Evolutionary conservation across 2,888 invertebrate genomes (phyloP).

Genomic region (Ennomos erosarius): DNA sequence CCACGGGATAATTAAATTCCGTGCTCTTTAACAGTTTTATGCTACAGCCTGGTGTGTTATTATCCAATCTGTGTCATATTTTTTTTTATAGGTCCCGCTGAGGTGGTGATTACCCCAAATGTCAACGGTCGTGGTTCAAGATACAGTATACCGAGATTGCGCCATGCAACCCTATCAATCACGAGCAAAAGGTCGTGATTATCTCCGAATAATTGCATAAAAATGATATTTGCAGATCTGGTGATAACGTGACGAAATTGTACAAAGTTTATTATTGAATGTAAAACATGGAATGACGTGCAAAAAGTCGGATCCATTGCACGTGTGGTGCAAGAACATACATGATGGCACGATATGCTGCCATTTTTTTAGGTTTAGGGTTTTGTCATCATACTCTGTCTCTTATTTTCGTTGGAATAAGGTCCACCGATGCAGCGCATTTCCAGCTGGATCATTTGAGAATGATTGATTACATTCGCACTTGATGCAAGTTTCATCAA

Average conservation of each 20-base stretch:
- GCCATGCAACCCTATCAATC: slow-evolving; percentile 54
- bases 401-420: slow-evolving; percentile 11
- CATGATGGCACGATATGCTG: not conserved
- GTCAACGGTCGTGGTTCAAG: slow-evolving; percentile 49
- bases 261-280: slow-evolving; percentile 30
- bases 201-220: slow-evolving; percentile 50
- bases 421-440: slow-evolving; percentile 6
- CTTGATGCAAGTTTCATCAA: slow-evolving; percentile 53
- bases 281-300: slow-evolving; percentile 6
- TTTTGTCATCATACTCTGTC: not conserved
- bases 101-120: slow-evolving; percentile 48
- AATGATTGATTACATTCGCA: slow-evolving; percentile 33
- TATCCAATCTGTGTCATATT: slow-evolving; percentile 47
- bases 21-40: slow-evolving; percentile 27
- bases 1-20: slow-evolving; percentile 18
- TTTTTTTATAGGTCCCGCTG: slow-evolving; percentile 43
- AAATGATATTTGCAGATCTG: slow-evolving; percentile 40
- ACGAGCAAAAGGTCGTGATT: slow-evolving; percentile 53
- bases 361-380: not conserved
- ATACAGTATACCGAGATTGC: slow-evolving; percentile 49
- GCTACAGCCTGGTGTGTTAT: slow-evolving; percentile 45
- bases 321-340: slow-evolving; percentile 1
- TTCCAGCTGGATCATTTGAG: slow-evolving; percentile 30
- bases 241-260: slow-evolving; percentile 34
- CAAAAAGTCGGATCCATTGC: slow-evolving; percentile 4